These are phyloP conservation scores for Conus ventricosus DNA, from an alignment of 1,140 invertebrate species.

Conservation along the genomic window DNA sequence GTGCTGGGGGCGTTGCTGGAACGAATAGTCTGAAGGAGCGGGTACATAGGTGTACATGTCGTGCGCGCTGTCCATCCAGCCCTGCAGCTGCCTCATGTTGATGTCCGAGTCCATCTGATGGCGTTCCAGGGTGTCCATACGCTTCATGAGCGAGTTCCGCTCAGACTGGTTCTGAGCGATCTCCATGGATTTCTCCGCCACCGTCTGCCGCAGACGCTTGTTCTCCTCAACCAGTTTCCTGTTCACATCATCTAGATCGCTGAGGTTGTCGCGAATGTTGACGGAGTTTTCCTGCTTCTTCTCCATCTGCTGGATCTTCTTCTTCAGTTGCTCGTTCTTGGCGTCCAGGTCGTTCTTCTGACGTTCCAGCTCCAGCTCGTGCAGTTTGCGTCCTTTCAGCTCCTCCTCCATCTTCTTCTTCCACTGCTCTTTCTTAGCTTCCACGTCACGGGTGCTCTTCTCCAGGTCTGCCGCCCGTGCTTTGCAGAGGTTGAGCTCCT, in stretches of 20 bases:
- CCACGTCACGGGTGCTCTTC: background rate
- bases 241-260: constrained; percentile 32
- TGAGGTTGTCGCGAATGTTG: background rate
- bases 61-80: constrained; percentile 36
- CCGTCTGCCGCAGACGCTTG: constrained; percentile 40
- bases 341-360: constrained; percentile 30
- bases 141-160: constrained; percentile 12
- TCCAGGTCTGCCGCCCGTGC: background rate
- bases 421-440: background rate
- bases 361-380: constrained; percentile 37
- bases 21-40: background rate
- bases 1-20: background rate
- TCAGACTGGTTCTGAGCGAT: constrained; percentile 39
- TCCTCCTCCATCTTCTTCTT: constrained; percentile 31
- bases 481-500: background rate
- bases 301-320: constrained; percentile 34
- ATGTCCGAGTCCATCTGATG: constrained; percentile 44
- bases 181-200: constrained; percentile 51
- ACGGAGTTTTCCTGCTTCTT: constrained; percentile 29
- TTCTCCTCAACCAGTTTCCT: constrained; percentile 45
- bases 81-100: constrained; percentile 37
- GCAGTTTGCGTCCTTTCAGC: background rate
- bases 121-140: constrained; percentile 40
- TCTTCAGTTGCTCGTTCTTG: constrained; percentile 36
- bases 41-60: background rate